Evolutionary conservation across 2,888 invertebrate genomes (phyloP).

Genomic region (Pandemis cinnamomeana): DNA sequence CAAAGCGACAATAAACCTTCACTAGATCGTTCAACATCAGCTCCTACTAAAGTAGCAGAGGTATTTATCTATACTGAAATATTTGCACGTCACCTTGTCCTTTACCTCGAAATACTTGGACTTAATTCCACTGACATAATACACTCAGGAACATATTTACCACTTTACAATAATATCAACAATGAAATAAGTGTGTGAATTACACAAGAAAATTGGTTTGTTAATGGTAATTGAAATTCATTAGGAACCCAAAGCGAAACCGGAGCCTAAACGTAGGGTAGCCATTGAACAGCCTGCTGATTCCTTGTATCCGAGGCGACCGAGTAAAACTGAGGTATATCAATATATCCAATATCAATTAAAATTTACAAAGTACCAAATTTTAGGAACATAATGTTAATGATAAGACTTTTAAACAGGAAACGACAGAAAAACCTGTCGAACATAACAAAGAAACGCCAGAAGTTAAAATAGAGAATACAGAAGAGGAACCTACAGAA

Average conservation of each 20-base stretch:
- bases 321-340: constrained; percentile 43
- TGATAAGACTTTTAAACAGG: constrained; percentile 30
- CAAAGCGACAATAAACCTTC: constrained; percentile 27
- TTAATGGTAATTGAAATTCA: background rate
- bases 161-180: background rate
- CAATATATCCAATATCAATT: background rate
- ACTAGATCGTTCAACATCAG: constrained; percentile 16
- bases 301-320: constrained; percentile 46
- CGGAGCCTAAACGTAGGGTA: constrained; percentile 33
- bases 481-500: constrained; percentile 23
- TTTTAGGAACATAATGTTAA: background rate
- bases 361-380: background rate
- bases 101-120: background rate
- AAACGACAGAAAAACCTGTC: constrained; percentile 20
- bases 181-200: background rate
- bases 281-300: constrained; percentile 36
- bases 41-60: constrained; percentile 25
- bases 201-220: background rate
- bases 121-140: constrained; percentile 1
- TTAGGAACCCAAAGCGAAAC: constrained; percentile 40
- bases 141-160: background rate
- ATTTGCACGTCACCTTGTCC: background rate
- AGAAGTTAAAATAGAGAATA: constrained; percentile 27
- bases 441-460: constrained; percentile 32
- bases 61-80: constrained; percentile 4